Percentiles rank a stretch among this genome's conserved stretches.
Evolutionary conservation across 2,113 vertebrate species (phyloP).

Genomic region (Etheostoma cragini): DNA sequence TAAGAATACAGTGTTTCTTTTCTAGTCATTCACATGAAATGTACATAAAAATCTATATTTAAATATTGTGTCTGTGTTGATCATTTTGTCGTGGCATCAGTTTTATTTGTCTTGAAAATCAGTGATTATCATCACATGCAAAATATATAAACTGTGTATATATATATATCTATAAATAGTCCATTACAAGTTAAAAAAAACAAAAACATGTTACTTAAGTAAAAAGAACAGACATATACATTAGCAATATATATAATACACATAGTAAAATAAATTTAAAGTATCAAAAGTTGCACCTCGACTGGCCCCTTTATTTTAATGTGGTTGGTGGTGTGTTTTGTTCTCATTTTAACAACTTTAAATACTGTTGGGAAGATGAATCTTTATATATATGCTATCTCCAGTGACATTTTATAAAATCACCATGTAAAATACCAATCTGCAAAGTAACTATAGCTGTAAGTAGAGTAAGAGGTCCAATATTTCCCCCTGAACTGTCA

Average conservation of each 20-base stretch:
- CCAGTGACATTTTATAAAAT: too few relatives aligned
- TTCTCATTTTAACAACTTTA: too few relatives aligned
- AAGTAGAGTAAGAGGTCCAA: neutral
- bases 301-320: neutral
- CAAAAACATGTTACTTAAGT: neutral
- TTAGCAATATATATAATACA: neutral
- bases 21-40: slow-evolving; percentile 82
- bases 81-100: slow-evolving; percentile 21
- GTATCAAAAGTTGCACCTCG: neutral
- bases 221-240: neutral
- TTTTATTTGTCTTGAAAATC: neutral
- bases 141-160: too few relatives aligned
- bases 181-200: neutral
- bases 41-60: slow-evolving; percentile 87
- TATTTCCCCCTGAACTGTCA: neutral
- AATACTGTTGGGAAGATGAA: neutral
- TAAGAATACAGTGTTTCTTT: slow-evolving; percentile 81
- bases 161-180: neutral
- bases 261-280: neutral
- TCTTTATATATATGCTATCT: neutral
- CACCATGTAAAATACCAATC: neutral
- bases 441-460: neutral
- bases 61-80: slow-evolving; percentile 64
- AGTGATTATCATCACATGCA: neutral
- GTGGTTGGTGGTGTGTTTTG: too few relatives aligned